phyloP scores from a whole-genome alignment of 2,888 invertebrate genomes.

The Stenodema calcarata region DNA sequence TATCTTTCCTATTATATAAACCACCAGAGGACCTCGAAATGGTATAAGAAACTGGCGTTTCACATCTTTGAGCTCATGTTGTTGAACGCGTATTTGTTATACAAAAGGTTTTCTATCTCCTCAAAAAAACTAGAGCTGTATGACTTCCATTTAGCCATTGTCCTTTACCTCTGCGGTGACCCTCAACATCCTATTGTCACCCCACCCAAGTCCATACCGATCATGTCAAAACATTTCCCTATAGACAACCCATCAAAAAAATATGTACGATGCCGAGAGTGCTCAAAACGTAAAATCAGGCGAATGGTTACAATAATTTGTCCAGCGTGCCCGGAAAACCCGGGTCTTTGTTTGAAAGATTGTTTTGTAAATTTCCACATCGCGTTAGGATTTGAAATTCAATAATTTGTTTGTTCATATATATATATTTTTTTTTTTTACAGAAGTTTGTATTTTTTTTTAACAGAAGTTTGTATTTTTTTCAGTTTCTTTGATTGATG shows the following conservation, averaged over 20 bases:
- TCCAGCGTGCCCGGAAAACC: neutral
- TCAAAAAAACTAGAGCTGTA: neutral
- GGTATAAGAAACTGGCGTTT: constrained; percentile 39
- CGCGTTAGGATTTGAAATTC: too few relatives aligned
- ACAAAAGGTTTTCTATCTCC: neutral
- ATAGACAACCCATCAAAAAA: neutral
- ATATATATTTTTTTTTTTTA: too few relatives aligned
- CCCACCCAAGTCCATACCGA: neutral
- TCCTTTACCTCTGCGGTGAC: neutral
- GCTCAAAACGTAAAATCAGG: neutral
- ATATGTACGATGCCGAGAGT: neutral
- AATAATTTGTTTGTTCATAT: too few relatives aligned
- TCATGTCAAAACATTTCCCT: too few relatives aligned
- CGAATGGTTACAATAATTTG: neutral
- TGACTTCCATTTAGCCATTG: neutral
- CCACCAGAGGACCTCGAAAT: constrained; percentile 14
- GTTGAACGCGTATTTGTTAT: neutral
- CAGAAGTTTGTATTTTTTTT: too few relatives aligned
- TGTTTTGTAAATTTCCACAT: neutral
- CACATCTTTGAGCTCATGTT: constrained; percentile 14
- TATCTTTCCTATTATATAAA: constrained; percentile 34
- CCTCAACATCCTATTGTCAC: neutral
- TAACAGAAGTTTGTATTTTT: too few relatives aligned
- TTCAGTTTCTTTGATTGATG: too few relatives aligned
- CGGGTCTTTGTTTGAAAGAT: neutral